Evolutionary conservation across 2,888 invertebrate genomes (phyloP).

Genomic region (Cryptocephalus primarius): DNA sequence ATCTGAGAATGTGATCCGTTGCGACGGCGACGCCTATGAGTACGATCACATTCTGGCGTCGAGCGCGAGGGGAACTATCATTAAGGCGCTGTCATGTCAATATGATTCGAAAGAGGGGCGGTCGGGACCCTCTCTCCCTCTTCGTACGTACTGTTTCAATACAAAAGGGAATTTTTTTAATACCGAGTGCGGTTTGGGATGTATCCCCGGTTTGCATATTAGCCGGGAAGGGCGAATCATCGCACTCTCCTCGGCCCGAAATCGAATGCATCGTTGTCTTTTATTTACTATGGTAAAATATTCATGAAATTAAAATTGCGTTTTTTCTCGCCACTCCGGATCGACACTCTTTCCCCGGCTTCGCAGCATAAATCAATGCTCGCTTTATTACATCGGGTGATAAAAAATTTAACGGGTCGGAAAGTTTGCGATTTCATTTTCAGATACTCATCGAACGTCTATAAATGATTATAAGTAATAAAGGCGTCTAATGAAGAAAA

Average conservation of each 20-base stretch:
- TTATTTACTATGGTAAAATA: conserved; percentile 35
- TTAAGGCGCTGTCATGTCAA: conserved; percentile 42
- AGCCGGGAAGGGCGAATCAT: conserved; percentile 29
- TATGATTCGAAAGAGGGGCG: conserved; percentile 38
- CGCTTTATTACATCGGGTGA: no score
- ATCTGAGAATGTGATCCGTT: conserved; percentile 29
- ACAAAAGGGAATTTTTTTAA: conserved; percentile 37
- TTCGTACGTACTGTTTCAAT: conserved; percentile 31
- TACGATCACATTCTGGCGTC: conserved; percentile 28
- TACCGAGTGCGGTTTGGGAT: conserved; percentile 35
- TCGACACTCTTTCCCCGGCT: no score
- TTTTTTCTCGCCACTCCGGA: conserved; percentile 13
- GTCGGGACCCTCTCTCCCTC: no score
- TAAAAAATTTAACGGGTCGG: no score
- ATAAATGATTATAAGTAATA: no score
- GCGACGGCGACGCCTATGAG: neutral
- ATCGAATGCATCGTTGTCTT: conserved; percentile 32
- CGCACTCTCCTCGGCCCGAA: conserved; percentile 17
- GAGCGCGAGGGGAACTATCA: conserved; percentile 36
- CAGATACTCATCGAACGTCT: no score
- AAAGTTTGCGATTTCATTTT: no score
- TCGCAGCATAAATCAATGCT: no score
- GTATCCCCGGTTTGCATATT: conserved; percentile 33
- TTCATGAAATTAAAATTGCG: conserved; percentile 36
- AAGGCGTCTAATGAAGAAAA: no score